phyloP scores from a whole-genome alignment of 2,888 invertebrate genomes.

The Tanypteryx hageni region DNA sequence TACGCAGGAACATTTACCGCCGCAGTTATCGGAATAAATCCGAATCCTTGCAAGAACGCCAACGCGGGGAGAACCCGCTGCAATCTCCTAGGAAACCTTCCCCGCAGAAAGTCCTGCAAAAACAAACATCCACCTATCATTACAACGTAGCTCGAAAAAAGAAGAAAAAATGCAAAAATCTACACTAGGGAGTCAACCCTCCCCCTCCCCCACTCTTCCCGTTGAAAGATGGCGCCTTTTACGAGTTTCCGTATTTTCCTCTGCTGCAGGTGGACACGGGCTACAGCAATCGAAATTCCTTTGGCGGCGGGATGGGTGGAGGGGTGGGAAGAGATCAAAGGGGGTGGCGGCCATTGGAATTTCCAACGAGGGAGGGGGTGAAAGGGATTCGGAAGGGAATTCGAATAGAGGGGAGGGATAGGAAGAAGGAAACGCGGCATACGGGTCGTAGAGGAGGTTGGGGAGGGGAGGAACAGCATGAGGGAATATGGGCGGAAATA shows the following conservation, averaged over 20 bases:
- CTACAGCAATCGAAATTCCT: slow-evolving; percentile 47
- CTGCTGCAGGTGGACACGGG: neutral
- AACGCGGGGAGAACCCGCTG: neutral
- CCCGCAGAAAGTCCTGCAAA: neutral
- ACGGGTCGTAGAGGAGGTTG: slow-evolving; percentile 4
- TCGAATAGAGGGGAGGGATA: neutral
- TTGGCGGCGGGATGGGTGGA: slow-evolving; percentile 10
- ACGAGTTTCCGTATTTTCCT: neutral
- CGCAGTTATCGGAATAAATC: neutral
- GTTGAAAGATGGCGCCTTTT: neutral
- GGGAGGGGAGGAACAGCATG: neutral
- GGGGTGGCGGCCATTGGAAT: slow-evolving; percentile 52
- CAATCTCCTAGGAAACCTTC: neutral
- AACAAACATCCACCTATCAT: neutral
- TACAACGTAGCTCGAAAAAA: neutral
- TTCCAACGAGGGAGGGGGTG: slow-evolving; percentile 32
- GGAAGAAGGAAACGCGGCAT: neutral
- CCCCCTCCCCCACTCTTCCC: neutral
- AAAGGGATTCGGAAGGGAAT: slow-evolving; percentile 45
- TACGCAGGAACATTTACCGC: neutral
- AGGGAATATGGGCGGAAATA: slow-evolving; percentile 13
- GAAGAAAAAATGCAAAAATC: neutral
- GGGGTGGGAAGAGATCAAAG: slow-evolving; percentile 34
- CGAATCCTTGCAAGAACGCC: neutral
- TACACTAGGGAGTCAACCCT: neutral